Evolutionary conservation across 1,140 invertebrate genomes (phyloP), one percentile per base, ranked within the genome.

Genomic region (Pseudomyrmex concolor): DNA sequence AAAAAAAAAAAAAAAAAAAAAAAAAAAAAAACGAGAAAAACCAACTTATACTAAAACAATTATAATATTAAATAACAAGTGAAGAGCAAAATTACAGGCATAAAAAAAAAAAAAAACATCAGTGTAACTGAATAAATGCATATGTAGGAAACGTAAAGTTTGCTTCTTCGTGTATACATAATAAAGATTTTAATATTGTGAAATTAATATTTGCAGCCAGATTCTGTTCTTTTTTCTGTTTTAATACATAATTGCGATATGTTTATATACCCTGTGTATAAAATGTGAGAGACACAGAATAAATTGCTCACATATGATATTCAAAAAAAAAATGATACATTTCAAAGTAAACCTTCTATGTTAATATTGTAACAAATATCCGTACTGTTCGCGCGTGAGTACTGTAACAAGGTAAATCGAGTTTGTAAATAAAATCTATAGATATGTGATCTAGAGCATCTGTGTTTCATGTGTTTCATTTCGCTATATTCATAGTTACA

Each of bases 351-450:
- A 34, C 34, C 5, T 25, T 25, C 25, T 34, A 34, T 7, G 34
- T 34, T 1, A 34, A 34, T 34, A 34, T 34, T 34, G 4, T 34
- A 34, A 34, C 34, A 34, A 34, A 34, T 34, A 34, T 34, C 34
- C 34, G 34, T 34, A 34, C 34, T 34, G 34, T 34, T 34, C 34
- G 34, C 34, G 34, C 34, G 34, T 34, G 34, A 50, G 22, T 68
- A 78, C 55, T 17, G 5, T 59, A 45, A 45, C 25, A 78, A 54
- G 9, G 43, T 54, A 76, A 76, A 25, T 57, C 64, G 15, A 77
- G 54, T 64, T 17, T 57, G 68, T 78, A 78, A 78, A 68, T 78
- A 57, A 78, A 78, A 5, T 78, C 19, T 57, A 13, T 48, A 68
- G 13, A 57, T 78, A 57, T 78, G 45, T 78, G 1, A 45, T 67